Conservation (phyloP, 2,888 invertebrate genomes). For the Calephelis perditalis region DNA sequence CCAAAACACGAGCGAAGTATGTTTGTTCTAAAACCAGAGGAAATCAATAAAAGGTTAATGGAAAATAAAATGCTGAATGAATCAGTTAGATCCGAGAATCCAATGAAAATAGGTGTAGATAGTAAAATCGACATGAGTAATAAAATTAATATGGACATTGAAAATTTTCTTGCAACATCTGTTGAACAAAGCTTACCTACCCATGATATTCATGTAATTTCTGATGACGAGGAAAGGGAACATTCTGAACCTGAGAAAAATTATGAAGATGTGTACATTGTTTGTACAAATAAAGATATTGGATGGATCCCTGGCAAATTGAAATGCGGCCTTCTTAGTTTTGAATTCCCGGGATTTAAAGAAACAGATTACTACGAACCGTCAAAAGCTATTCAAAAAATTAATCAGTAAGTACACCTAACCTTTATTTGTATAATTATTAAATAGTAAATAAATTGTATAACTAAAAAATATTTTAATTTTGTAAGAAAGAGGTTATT, state of each 20-base stretch:
- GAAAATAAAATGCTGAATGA: constrained; percentile 21
- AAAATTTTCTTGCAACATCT: constrained; percentile 43
- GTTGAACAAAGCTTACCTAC: constrained; percentile 32
- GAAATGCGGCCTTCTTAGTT: constrained; percentile 43
- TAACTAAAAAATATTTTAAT: too few species aligned
- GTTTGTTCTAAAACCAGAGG: constrained; percentile 65
- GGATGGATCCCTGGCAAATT: constrained; percentile 51
- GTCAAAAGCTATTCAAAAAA: constrained; percentile 49
- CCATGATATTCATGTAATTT: constrained; percentile 35
- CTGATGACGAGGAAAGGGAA: constrained; percentile 37
- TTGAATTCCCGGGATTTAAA: constrained; percentile 58
- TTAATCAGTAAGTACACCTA: constrained; percentile 54
- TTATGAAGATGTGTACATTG: constrained; percentile 38
- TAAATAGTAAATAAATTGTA: too few species aligned
- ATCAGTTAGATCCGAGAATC: neutral
- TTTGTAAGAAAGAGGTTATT: too few species aligned
- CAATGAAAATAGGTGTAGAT: neutral
- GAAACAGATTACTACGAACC: constrained; percentile 48
- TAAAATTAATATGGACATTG: constrained; percentile 39
- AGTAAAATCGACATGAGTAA: neutral
- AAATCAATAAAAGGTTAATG: constrained; percentile 54
- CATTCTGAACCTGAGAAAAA: constrained; percentile 14
- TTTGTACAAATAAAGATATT: constrained; percentile 46
- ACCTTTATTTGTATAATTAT: too few species aligned
- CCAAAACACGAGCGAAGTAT: constrained; percentile 40